These are phyloP conservation scores for Arrhopalites spinosus DNA, from an alignment of 2,888 invertebrate genomes.

Conservation along the genomic window DNA sequence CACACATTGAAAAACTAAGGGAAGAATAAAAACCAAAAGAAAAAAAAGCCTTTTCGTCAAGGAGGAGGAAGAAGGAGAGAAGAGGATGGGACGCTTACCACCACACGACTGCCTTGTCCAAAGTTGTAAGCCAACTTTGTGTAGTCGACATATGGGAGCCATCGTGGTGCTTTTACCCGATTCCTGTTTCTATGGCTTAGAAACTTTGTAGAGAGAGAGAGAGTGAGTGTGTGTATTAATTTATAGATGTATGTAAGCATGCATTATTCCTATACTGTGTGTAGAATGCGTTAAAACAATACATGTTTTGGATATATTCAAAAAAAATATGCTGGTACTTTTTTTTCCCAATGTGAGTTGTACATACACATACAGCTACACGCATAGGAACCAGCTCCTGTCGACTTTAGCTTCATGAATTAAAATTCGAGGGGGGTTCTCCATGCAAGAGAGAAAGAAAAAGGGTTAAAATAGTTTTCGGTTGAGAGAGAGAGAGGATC, in stretches of 20 bases:
- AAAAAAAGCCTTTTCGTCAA: too few species aligned
- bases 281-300: background rate
- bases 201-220: too few species aligned
- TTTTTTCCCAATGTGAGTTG: background rate
- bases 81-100: too few species aligned
- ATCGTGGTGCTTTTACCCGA: too few species aligned
- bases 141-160: too few species aligned
- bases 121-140: too few species aligned
- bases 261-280: background rate
- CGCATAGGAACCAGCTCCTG: background rate
- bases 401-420: slow-evolving; percentile 25
- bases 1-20: too few species aligned
- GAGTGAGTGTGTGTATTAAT: background rate
- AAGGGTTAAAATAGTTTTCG: slow-evolving; percentile 27
- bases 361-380: background rate
- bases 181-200: too few species aligned
- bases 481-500: slow-evolving; percentile 9
- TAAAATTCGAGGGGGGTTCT: slow-evolving; percentile 37
- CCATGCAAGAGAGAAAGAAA: slow-evolving; percentile 23
- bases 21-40: too few species aligned
- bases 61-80: too few species aligned
- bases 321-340: background rate
- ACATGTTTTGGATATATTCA: too few species aligned
- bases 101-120: too few species aligned
- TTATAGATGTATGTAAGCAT: background rate